Evolutionary conservation across 1,140 invertebrate species (phyloP).

Genomic region (Eubasilissa regina): DNA sequence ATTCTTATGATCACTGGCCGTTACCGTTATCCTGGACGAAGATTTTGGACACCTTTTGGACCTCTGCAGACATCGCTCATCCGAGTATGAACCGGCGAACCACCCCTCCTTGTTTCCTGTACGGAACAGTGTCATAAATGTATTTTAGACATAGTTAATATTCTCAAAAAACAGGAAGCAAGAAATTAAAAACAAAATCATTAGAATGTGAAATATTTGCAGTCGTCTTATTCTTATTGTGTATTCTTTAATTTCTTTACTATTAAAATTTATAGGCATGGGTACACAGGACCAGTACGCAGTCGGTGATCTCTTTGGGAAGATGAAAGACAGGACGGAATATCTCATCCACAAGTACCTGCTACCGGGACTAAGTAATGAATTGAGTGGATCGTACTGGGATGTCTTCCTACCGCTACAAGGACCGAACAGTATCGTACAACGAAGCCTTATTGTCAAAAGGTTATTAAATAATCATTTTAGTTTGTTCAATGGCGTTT

Average conservation of each 20-base stretch:
- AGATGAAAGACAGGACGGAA: slow-evolving; percentile 83
- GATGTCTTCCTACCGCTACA: slow-evolving; percentile 91
- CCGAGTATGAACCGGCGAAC: no score
- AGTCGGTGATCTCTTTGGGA: slow-evolving; percentile 91
- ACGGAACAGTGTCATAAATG: no score
- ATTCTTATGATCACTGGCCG: no score
- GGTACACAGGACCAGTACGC: slow-evolving; percentile 92
- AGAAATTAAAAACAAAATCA: background rate
- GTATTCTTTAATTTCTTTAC: background rate
- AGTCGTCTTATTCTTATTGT: no score
- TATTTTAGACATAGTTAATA: no score
- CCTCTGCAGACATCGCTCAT: no score
- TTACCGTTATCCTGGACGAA: no score
- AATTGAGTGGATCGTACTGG: slow-evolving; percentile 82
- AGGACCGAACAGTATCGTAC: slow-evolving; percentile 84
- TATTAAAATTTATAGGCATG: slow-evolving; percentile 68
- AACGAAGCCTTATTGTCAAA: slow-evolving; percentile 88
- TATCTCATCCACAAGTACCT: slow-evolving; percentile 79
- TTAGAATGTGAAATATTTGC: background rate
- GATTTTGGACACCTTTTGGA: no score
- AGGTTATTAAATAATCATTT: no score
- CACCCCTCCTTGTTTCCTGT: no score
- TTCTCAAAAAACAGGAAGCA: background rate
- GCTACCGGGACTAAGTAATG: slow-evolving; percentile 77
- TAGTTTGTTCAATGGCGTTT: no score